Percentiles rank a stretch among this genome's conserved stretches.
Conservation (phyloP, 2,888 invertebrate genomes). For the Euproctis similis region DNA sequence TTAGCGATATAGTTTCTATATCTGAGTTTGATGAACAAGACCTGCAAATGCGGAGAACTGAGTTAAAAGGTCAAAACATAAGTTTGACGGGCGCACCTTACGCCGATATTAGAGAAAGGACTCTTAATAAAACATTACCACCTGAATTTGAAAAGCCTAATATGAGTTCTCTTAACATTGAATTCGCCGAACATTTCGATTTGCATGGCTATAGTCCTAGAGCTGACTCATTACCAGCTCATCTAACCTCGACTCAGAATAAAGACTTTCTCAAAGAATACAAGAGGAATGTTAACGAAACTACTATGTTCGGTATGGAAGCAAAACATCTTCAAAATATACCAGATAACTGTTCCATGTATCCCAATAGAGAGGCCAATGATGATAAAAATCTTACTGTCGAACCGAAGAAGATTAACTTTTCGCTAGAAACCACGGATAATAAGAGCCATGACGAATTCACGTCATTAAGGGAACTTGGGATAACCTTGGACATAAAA, state of each 20-base stretch:
- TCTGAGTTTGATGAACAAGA: constrained; percentile 83
- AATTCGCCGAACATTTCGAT: constrained; percentile 48
- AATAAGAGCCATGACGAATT: constrained; percentile 58
- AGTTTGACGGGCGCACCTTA: constrained; percentile 37
- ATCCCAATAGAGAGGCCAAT: constrained; percentile 60
- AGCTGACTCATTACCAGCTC: constrained; percentile 57
- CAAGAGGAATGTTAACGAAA: constrained; percentile 66
- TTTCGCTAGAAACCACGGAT: constrained; percentile 54
- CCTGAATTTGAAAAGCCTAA: constrained; percentile 48
- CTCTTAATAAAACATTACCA: constrained; percentile 47
- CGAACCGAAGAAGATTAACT: constrained; percentile 66
- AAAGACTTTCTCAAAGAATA: constrained; percentile 42
- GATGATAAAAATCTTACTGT: constrained; percentile 53
- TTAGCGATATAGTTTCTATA: constrained; percentile 83
- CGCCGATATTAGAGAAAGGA: constrained; percentile 33
- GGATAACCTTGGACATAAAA: constrained; percentile 62
- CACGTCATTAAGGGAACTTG: constrained; percentile 69
- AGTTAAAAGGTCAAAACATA: constrained; percentile 46
- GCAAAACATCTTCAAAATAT: constrained; percentile 51
- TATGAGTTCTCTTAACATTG: constrained; percentile 57
- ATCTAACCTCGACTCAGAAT: constrained; percentile 59
- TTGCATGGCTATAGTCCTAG: constrained; percentile 43
- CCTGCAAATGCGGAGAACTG: constrained; percentile 69
- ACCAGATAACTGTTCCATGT: constrained; percentile 66
- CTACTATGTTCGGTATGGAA: constrained; percentile 53